These are phyloP conservation scores for Crypturellus undulatus DNA, from an alignment of 2,113 vertebrate species.

Conservation along the genomic window DNA sequence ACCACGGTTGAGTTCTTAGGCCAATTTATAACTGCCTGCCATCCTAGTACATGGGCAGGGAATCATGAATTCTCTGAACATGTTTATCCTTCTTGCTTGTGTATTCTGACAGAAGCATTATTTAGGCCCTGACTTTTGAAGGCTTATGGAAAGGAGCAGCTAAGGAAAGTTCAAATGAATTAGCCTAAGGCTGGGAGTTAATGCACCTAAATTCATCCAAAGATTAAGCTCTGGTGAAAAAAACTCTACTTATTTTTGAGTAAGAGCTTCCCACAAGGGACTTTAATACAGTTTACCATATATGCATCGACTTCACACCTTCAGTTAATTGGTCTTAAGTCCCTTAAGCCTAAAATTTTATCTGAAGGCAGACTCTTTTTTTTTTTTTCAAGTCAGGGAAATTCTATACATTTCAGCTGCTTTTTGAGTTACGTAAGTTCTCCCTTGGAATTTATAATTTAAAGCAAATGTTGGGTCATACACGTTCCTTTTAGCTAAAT, in stretches of 20 bases:
- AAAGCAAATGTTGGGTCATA: not conserved
- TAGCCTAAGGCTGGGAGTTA: conserved; percentile 7
- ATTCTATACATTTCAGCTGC: not conserved
- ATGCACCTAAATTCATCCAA: conserved; percentile 22
- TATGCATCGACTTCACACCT: conserved; percentile 24
- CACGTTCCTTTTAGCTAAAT: not conserved
- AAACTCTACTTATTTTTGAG: conserved; percentile 27
- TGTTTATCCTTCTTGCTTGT: not conserved
- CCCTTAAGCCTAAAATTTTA: not conserved
- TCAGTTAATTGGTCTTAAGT: conserved; percentile 28
- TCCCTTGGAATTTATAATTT: not conserved
- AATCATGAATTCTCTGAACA: not conserved
- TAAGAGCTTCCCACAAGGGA: not conserved
- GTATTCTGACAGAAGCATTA: not conserved
- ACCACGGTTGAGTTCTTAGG: not conserved
- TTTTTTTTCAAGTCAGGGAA: not conserved
- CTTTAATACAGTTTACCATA: conserved; percentile 17
- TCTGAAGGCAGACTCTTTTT: conserved; percentile 14
- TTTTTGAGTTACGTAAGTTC: not conserved
- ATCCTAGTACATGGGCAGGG: not conserved
- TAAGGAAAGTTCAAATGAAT: conserved; percentile 37
- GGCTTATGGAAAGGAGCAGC: not conserved
- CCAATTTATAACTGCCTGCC: not conserved
- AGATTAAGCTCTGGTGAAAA: conserved; percentile 45
- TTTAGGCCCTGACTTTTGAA: not conserved